Evolutionary conservation across 2,888 invertebrate genomes (phyloP).

Genomic region (Dendrolimus houi): DNA sequence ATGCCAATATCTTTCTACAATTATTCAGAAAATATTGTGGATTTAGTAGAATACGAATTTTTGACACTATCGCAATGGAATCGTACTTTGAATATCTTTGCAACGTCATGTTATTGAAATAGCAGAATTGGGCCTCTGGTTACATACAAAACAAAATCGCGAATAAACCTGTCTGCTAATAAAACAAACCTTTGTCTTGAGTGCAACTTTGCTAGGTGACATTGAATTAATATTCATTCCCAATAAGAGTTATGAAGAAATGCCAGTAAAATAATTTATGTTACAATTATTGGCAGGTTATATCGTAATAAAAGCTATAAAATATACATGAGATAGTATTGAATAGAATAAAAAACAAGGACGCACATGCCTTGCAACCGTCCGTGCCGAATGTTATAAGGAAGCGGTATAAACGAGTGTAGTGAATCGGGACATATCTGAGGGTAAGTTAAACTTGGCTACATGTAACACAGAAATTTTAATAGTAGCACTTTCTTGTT

Average conservation of each 20-base stretch:
- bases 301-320: background rate
- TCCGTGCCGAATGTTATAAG: slow-evolving; percentile 15
- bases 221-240: background rate
- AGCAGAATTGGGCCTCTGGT: too few species aligned
- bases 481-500: too few species aligned
- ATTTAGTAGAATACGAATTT: too few species aligned
- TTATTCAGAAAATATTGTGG: too few species aligned
- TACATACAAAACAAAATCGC: too few species aligned
- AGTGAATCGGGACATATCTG: background rate
- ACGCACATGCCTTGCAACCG: slow-evolving; percentile 27
- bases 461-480: too few species aligned
- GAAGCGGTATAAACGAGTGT: background rate
- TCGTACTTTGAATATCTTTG: too few species aligned
- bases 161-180: too few species aligned
- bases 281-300: background rate
- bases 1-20: too few species aligned
- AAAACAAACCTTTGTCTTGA: too few species aligned
- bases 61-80: too few species aligned
- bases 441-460: background rate
- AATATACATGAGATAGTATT: slow-evolving; percentile 1
- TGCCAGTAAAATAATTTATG: background rate
- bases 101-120: too few species aligned
- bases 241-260: background rate
- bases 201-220: background rate
- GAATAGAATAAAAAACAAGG: slow-evolving; percentile 14